Evolutionary conservation across 2,113 vertebrate species (phyloP), one percentile per base, ranked within the genome.

Genomic region (Syrrhaptes paradoxus): DNA sequence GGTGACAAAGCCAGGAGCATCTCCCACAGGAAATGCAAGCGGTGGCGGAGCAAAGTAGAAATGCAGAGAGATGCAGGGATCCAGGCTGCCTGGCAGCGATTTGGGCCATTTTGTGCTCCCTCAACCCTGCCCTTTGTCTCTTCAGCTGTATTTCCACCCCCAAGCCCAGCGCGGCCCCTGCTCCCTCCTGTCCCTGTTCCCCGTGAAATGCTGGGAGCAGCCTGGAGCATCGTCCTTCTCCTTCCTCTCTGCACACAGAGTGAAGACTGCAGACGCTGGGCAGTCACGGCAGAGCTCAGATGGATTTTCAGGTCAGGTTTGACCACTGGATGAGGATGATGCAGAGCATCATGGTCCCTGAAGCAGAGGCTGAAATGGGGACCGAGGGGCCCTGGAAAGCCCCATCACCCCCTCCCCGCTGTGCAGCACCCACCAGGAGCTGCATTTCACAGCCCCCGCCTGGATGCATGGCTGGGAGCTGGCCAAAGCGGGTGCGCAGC

Each of bases 401-500:
- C 45, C n/a, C 1, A 0, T 43, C 22, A 74, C 7, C 5, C n/a
- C 25, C 29, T 75, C 45, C 26, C 18, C 2, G 3, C 25, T 43
- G 16, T 29, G 83, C 62, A 29, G 55, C 29, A 55, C 55, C 49
- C 31, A 5, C 25, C 25, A 11, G 34, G 41, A 87, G 19, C 55
- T 0, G 2, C 13, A 8, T 73, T 72, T 68, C 4, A 1, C 49
- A 58, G 59, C 72, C 48, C 1, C 0, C 52, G n/a, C 41, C 55
- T 57, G 62, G 74, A 18, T 65, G 31, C 9, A 4, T 13, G 62
- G 66, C 65, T 4, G 2, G 20, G 31, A 31, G n/a, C 26, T 36
- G 76, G 5, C 55, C 36, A 16, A 59, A 89, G 76, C 0, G 0
- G 8, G 13, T 20, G 13, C 0, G 0, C 21, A 34, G 24, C 43